Conservation (phyloP, 2,888 invertebrate genomes). For the Congeria kusceri region DNA sequence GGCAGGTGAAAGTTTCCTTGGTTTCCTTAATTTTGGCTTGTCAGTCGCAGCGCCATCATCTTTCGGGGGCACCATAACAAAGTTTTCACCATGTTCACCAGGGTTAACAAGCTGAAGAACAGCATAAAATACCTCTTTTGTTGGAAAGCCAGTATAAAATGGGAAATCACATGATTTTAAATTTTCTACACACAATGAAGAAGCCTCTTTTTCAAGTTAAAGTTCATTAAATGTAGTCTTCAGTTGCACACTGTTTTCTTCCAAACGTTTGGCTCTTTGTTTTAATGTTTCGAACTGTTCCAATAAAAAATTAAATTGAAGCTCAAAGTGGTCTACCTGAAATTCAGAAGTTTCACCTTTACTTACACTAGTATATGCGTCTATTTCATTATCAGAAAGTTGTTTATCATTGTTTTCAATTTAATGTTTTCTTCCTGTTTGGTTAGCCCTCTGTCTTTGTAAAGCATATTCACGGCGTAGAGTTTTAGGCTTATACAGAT, state of each 20-base stretch:
- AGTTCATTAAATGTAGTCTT: constrained; percentile 10
- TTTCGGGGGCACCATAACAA: constrained; percentile 10
- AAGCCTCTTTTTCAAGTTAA: neutral
- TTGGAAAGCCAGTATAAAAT: constrained; percentile 20
- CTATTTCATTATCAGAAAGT: neutral
- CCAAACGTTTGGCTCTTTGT: neutral
- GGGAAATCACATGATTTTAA: constrained; percentile 4
- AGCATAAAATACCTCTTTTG: constrained; percentile 18
- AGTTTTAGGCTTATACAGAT: constrained; percentile 5
- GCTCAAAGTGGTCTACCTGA: neutral
- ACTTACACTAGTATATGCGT: neutral
- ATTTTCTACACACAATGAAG: neutral
- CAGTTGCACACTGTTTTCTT: neutral
- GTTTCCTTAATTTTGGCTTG: neutral
- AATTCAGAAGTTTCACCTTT: neutral
- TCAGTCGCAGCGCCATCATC: too few species aligned
- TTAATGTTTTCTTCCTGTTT: neutral
- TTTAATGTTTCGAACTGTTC: neutral
- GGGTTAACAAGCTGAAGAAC: constrained; percentile 22
- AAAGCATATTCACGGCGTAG: neutral
- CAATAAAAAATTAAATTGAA: neutral
- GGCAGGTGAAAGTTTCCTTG: constrained; percentile 5
- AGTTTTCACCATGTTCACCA: constrained; percentile 20
- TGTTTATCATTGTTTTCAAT: neutral
- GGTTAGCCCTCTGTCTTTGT: neutral